These are phyloP conservation scores for Clarias platycephalus DNA, from an alignment of 2,797 vertebrate genomes.

Conservation along the genomic window DNA sequence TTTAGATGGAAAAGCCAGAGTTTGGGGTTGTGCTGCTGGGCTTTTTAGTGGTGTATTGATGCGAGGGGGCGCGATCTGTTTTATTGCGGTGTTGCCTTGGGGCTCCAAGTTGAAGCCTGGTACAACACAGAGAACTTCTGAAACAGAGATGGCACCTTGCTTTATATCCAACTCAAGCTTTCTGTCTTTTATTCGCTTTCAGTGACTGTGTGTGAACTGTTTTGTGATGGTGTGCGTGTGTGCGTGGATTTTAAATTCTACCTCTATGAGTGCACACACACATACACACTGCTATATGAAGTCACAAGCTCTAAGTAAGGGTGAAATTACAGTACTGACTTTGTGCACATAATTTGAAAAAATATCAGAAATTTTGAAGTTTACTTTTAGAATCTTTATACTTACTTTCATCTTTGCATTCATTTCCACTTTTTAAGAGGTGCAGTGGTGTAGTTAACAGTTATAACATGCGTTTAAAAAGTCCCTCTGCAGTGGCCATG, in stretches of 20 bases:
- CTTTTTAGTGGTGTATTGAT: conserved; percentile 41
- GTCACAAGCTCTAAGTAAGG: neutral
- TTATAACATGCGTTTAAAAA: too few relatives aligned
- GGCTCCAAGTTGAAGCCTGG: conserved; percentile 31
- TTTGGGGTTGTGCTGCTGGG: conserved; percentile 29
- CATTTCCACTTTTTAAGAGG: neutral
- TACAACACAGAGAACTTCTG: conserved; percentile 26
- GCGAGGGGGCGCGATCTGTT: conserved; percentile 14
- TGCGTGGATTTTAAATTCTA: conserved; percentile 21
- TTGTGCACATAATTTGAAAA: neutral
- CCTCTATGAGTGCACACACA: neutral
- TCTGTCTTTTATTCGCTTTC: conserved; percentile 37
- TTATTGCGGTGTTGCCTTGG: conserved; percentile 40
- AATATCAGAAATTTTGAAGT: conserved; percentile 34
- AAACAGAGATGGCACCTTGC: conserved; percentile 18
- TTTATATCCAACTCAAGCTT: conserved; percentile 39
- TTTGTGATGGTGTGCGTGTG: neutral
- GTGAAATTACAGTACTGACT: neutral
- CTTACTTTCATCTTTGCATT: conserved; percentile 14
- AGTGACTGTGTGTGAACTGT: conserved; percentile 15
- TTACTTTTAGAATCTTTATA: conserved; percentile 14
- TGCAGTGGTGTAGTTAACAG: too few relatives aligned
- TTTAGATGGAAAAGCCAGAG: neutral
- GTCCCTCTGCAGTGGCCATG: too few relatives aligned
- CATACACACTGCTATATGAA: conserved; percentile 1